A percentile compares a stretch with the other conserved stretches of the same genome.
These are phyloP conservation scores for Auanema sp. DNA, from an alignment of 2,888 invertebrate species.

Conservation along the genomic window DNA sequence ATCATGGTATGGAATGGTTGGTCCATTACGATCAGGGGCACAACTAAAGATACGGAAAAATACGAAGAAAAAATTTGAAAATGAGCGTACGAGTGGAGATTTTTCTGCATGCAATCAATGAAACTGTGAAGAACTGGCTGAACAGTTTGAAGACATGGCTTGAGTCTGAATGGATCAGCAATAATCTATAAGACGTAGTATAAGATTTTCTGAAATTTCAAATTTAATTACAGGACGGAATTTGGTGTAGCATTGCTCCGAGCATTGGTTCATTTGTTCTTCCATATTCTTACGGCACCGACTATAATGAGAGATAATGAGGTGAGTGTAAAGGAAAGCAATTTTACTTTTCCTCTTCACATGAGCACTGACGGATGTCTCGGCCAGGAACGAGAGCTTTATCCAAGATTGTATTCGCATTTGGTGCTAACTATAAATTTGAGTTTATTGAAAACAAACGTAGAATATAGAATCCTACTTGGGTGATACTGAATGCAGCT, in stretches of 20 bases:
- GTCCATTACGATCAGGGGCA: conserved; percentile 4
- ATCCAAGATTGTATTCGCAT: background rate
- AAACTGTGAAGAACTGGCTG: conserved; percentile 10
- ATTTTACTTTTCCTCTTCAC: conserved; percentile 7
- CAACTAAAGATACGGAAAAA: conserved; percentile 3
- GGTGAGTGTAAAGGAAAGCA: background rate
- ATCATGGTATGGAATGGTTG: conserved; percentile 8
- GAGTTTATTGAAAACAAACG: no score
- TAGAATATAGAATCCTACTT: no score
- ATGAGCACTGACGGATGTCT: conserved; percentile 5
- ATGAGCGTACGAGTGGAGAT: conserved; percentile 13
- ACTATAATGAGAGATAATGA: conserved; percentile 1
- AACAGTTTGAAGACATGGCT: conserved; percentile 7
- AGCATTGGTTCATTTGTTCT: conserved; percentile 11
- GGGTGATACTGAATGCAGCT: no score
- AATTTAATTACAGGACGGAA: conserved; percentile 2
- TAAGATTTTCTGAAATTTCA: background rate
- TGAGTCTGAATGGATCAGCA: conserved; percentile 3
- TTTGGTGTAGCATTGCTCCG: conserved; percentile 5
- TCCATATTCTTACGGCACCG: conserved; percentile 8
- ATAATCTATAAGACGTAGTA: conserved; percentile 3
- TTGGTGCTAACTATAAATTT: conserved; percentile 5
- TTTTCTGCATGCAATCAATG: conserved; percentile 13
- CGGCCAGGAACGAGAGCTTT: conserved; percentile 9
- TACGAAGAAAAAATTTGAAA: background rate